Conservation (phyloP, 1,140 invertebrate genomes). For the Drosophila burlai region DNA sequence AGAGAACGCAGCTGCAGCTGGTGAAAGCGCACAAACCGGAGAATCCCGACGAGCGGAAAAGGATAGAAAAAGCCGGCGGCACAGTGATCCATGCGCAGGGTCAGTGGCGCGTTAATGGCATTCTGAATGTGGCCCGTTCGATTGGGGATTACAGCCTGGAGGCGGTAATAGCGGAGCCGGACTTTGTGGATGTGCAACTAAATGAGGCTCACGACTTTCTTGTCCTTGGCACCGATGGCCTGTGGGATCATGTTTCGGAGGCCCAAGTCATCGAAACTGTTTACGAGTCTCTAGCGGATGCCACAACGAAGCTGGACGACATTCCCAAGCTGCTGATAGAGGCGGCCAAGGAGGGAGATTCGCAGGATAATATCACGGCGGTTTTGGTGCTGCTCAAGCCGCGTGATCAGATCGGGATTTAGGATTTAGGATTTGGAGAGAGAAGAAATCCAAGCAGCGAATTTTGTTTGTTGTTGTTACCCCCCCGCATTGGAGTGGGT, state of each 20-base stretch:
- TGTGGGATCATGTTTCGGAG: slow-evolving; percentile 95
- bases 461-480: slow-evolving; percentile 36
- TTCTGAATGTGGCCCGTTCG: slow-evolving; percentile 81
- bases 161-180: slow-evolving; percentile 94
- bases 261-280: slow-evolving; percentile 86
- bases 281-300: slow-evolving; percentile 59
- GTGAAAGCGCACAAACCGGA: slow-evolving; percentile 95
- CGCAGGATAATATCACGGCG: slow-evolving; percentile 79
- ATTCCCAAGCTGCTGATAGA: slow-evolving; percentile 78
- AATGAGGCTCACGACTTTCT: slow-evolving; percentile 94
- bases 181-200: slow-evolving; percentile 90
- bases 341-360: slow-evolving; percentile 75
- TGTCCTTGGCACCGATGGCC: slow-evolving; percentile 95
- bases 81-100: slow-evolving; percentile 75
- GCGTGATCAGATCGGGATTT: slow-evolving; percentile 53
- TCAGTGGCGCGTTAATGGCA: slow-evolving; percentile 82
- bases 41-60: slow-evolving; percentile 62
- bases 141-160: slow-evolving; percentile 78
- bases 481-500: slow-evolving; percentile 29
- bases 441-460: slow-evolving; percentile 17
- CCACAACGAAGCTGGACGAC: slow-evolving; percentile 67
- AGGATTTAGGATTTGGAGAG: slow-evolving; percentile 14
- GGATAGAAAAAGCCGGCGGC: slow-evolving; percentile 71
- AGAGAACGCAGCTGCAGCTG: slow-evolving; percentile 86
- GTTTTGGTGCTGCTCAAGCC: slow-evolving; percentile 75